Conservation (phyloP, 1,140 invertebrate genomes). For the Drosophila persimilis region DNA sequence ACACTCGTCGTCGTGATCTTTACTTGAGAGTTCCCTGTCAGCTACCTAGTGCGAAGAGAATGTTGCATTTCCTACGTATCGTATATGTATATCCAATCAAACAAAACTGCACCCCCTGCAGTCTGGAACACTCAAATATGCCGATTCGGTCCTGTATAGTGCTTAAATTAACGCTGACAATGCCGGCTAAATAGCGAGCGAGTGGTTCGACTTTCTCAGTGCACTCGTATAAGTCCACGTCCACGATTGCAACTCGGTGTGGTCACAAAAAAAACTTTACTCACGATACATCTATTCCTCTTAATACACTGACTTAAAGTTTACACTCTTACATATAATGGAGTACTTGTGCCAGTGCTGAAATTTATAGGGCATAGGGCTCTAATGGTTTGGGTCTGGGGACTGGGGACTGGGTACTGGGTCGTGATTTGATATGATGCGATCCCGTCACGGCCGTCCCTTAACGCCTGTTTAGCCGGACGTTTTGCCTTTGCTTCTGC, state of each 20-base stretch:
- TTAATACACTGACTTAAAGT: slow-evolving; percentile 65
- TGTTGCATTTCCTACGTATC: neutral
- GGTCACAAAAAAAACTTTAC: slow-evolving; percentile 42
- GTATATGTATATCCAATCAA: neutral
- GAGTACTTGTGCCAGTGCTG: slow-evolving; percentile 33
- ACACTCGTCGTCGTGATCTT: no score
- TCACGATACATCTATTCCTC: slow-evolving; percentile 34
- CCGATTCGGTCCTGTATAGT: no score
- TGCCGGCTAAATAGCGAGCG: no score
- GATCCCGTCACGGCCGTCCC: no score
- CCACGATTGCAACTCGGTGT: slow-evolving; percentile 2
- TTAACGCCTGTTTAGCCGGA: no score
- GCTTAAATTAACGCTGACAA: no score
- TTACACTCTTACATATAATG: slow-evolving; percentile 65
- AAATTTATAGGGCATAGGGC: neutral
- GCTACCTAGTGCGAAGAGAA: neutral
- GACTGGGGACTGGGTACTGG: neutral
- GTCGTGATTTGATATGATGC: slow-evolving; percentile 34
- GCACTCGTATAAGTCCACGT: no score
- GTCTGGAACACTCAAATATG: no score
- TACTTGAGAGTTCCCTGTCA: neutral
- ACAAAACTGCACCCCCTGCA: no score
- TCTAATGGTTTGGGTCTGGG: neutral
- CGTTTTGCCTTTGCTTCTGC: no score
- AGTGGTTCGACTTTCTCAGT: neutral